phyloP scores from a whole-genome alignment of 2,888 invertebrate genomes.

The Trichopoda pennipes region DNA sequence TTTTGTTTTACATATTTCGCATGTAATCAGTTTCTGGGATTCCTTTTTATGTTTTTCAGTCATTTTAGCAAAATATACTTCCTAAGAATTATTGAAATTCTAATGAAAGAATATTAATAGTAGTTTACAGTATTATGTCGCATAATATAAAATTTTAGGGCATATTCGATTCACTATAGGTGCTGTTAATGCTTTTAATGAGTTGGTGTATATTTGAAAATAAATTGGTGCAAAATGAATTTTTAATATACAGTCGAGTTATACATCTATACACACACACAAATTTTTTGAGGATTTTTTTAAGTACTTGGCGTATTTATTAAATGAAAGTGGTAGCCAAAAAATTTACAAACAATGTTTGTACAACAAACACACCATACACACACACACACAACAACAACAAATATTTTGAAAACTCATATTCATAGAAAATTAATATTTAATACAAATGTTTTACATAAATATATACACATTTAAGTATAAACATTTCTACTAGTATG shows the following conservation, averaged over 20 bases:
- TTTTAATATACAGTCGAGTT: constrained; percentile 60
- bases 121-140: too few species aligned
- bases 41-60: too few species aligned
- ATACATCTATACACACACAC: constrained; percentile 6
- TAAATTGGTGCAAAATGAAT: constrained; percentile 65
- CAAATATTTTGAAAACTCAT: constrained; percentile 54
- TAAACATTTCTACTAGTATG: constrained; percentile 15
- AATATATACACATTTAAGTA: neutral
- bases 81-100: too few species aligned
- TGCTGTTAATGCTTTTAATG: neutral
- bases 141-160: neutral
- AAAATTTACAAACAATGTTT: constrained; percentile 6
- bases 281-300: neutral
- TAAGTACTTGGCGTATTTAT: neutral
- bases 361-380: constrained; percentile 4
- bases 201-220: constrained; percentile 38
- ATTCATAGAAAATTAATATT: constrained; percentile 76
- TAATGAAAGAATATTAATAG: too few species aligned
- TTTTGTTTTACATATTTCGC: too few species aligned
- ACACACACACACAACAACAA: constrained; percentile 20
- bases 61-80: too few species aligned
- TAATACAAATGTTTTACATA: constrained; percentile 72
- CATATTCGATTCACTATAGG: neutral
- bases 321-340: constrained; percentile 6
- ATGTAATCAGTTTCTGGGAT: too few species aligned